Evolutionary conservation across 1,140 invertebrate species (phyloP).

Genomic region (Drosophila arawakana): DNA sequence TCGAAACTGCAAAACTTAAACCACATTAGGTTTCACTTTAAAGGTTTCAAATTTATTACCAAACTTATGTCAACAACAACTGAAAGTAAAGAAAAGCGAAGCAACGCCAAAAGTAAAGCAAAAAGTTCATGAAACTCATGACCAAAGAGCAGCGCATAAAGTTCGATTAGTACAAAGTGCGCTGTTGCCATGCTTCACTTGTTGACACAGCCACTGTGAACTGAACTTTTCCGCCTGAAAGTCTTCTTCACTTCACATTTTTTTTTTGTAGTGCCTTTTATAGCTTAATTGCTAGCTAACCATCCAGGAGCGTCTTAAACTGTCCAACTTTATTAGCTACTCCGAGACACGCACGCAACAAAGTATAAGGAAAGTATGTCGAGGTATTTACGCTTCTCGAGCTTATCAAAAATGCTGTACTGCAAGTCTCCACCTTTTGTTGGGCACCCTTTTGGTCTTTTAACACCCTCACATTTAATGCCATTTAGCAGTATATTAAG

Average conservation of each 20-base stretch:
- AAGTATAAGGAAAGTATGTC: slow-evolving; percentile 45
- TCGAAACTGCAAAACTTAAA: slow-evolving; percentile 9
- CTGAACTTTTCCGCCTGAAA: slow-evolving; percentile 22
- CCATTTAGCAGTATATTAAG: slow-evolving; percentile 81
- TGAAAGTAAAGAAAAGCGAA: slow-evolving; percentile 2
- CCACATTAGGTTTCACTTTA: slow-evolving; percentile 34
- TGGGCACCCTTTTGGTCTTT: slow-evolving; percentile 6
- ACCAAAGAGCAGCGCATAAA: slow-evolving; percentile 42
- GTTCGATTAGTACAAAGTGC: slow-evolving; percentile 53
- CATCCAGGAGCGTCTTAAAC: slow-evolving; percentile 43
- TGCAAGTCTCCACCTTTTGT: slow-evolving; percentile 16
- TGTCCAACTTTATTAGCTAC: slow-evolving; percentile 62
- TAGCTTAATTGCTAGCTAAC: slow-evolving; percentile 45
- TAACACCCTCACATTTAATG: slow-evolving; percentile 53
- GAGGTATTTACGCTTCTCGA: slow-evolving; percentile 70
- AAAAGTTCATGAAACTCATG: slow-evolving; percentile 38
- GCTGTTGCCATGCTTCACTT: slow-evolving; percentile 49
- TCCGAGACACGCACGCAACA: slow-evolving; percentile 43
- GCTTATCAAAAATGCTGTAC: slow-evolving; percentile 64
- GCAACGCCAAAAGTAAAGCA: slow-evolving; percentile 36
- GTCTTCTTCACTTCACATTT: slow-evolving; percentile 6
- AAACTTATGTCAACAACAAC: slow-evolving; percentile 23
- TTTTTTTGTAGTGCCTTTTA: slow-evolving; percentile 50
- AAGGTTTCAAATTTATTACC: slow-evolving; percentile 41
- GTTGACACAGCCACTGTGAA: slow-evolving; percentile 36